Percentiles rank a stretch among this genome's conserved stretches.
Conservation (phyloP, 30 jellyfish, hydroid and myxozoan genomes). For the Mastigias papua region DNA sequence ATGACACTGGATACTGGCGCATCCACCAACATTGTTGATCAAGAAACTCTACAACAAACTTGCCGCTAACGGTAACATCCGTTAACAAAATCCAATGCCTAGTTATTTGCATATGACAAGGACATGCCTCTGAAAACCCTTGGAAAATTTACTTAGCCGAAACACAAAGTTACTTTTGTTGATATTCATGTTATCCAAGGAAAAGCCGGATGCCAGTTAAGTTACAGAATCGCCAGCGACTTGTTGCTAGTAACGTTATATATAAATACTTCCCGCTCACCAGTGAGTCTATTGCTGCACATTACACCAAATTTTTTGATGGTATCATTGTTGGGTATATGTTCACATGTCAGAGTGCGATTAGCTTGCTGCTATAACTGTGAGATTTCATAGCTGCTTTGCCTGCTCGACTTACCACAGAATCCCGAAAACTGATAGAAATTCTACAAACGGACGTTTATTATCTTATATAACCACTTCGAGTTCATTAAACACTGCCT, state of each 20-base stretch:
- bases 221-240: conserved; percentile 38
- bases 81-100: conserved; percentile 30
- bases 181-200: conserved; percentile 42
- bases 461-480: no score
- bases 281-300: conserved; percentile 51
- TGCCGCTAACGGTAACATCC: conserved; percentile 38
- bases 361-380: no score
- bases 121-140: conserved; percentile 50
- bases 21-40: conserved; percentile 24
- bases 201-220: conserved; percentile 37
- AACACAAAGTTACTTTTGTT: conserved; percentile 27
- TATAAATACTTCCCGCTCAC: conserved; percentile 41
- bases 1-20: conserved; percentile 56
- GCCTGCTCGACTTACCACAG: no score
- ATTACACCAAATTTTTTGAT: conserved; percentile 37
- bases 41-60: conserved; percentile 19
- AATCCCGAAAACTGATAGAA: no score
- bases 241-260: conserved; percentile 17
- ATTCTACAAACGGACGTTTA: no score
- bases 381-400: no score
- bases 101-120: conserved; percentile 10
- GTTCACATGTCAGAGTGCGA: no score
- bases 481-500: no score
- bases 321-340: no score
- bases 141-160: conserved; percentile 42